phyloP scores from a whole-genome alignment of 2,113 vertebrate species.

The Anolis sagrei region DNA sequence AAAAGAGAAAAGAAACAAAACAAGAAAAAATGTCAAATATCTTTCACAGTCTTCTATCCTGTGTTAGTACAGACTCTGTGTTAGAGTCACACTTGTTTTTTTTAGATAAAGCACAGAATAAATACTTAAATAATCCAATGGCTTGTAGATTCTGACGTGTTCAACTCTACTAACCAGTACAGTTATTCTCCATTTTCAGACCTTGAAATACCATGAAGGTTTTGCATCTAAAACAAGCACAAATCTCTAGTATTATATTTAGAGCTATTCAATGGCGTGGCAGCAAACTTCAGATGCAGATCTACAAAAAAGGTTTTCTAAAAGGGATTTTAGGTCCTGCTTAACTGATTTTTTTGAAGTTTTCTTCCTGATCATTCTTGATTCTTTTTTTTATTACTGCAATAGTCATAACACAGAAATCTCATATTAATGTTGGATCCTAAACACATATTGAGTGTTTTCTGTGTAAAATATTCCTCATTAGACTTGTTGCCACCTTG shows the following conservation, averaged over 20 bases:
- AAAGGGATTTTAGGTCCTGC: conserved; percentile 55
- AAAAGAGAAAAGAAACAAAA: no score
- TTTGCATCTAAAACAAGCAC: conserved; percentile 48
- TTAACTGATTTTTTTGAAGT: conserved; percentile 44
- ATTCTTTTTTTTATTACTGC: conserved; percentile 57
- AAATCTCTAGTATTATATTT: conserved; percentile 48
- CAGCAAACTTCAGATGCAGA: conserved; percentile 41
- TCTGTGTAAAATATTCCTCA: conserved; percentile 50
- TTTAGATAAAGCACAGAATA: not conserved
- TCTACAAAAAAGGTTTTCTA: conserved; percentile 46
- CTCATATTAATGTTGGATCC: conserved; percentile 25
- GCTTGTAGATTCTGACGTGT: conserved; percentile 8
- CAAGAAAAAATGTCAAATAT: not conserved
- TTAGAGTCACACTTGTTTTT: not conserved
- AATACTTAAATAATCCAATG: not conserved
- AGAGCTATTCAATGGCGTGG: conserved; percentile 19
- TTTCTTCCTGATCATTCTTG: conserved; percentile 51
- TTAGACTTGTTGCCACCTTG: conserved; percentile 33
- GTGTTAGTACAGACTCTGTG: not conserved
- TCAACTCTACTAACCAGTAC: conserved; percentile 34
- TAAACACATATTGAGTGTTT: conserved; percentile 56
- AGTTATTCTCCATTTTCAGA: not conserved
- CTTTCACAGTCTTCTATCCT: not conserved
- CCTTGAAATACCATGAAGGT: conserved; percentile 55
- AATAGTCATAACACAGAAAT: conserved; percentile 53